Evolutionary conservation across 2,113 vertebrate species (phyloP), one percentile per base, ranked within the genome.

Genomic region (Eptesicus fuscus): DNA sequence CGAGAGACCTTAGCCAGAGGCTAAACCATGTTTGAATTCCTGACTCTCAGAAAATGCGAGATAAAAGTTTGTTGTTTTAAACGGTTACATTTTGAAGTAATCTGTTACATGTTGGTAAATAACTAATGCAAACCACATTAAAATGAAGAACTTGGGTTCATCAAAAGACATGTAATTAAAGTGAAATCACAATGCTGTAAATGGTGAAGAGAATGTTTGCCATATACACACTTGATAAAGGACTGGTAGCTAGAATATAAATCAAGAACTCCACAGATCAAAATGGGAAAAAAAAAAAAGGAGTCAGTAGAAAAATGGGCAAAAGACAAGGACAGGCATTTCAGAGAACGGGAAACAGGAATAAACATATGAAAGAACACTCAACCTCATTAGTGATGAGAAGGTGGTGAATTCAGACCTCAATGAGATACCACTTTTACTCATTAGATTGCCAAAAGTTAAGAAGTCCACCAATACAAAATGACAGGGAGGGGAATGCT

Each of bases 241-340:
- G 79, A 35, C 77, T 82, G 32, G 25, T 59, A 77, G 76, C 47
- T 32, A 83, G 78, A 89, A 37, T 47, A 69, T 76, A 67, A 89
- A 83, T 56, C 69, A 89, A 30, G 23, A 76, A 69, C 25, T 59
- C n/a, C 32, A 77, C 25, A 49, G 51, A 84, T 69, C 37, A 49
- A 83, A 77, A 94, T 94, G 61, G 32, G 7, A 20, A 51, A 51
- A 37, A 37, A 18, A 69, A 67, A 42, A 69, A 49, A 70, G 25
- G 49, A 77, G 35, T 79, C 67, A 78, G 13, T 84, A 82, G 40
- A 61, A 49, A 94, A 90, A 70, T 70, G 49, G 13, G 20, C 40
- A 90, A 77, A 94, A 94, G 71, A 49, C 18, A 69, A 59, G 49
- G 51, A 94, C 23, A 88, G 17, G 49, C 40, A 94, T 78, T 90